A percentile compares a stretch with the other conserved stretches of the same genome.
These are phyloP conservation scores for Spilarctia lutea DNA, from an alignment of 2,888 invertebrate genomes.

Conservation along the genomic window DNA sequence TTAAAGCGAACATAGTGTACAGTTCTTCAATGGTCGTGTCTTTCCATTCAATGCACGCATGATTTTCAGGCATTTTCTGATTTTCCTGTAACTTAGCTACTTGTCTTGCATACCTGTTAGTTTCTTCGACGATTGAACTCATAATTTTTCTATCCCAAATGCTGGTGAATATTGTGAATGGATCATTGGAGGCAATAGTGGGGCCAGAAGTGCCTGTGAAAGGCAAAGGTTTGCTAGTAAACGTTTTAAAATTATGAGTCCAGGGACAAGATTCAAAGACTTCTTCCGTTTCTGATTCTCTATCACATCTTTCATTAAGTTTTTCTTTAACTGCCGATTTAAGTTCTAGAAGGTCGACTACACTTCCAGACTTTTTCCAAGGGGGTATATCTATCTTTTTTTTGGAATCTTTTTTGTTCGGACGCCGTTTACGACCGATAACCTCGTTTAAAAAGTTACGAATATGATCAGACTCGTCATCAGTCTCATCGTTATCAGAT, in stretches of 20 bases:
- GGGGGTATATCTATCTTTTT: background rate
- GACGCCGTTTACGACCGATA: background rate
- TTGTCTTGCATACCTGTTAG: conserved; percentile 15
- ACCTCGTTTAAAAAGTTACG: background rate
- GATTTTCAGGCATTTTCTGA: background rate
- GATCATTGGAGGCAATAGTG: conserved; percentile 8
- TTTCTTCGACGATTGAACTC: conserved; percentile 11
- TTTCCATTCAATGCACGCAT: conserved; percentile 3
- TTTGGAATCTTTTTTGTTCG: background rate
- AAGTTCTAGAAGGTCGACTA: background rate
- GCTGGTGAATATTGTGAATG: conserved; percentile 8
- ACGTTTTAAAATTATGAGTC: conserved; percentile 6
- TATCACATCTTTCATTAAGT: background rate
- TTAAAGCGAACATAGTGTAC: conserved; percentile 6
- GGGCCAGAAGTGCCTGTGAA: conserved; percentile 11
- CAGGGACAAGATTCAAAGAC: background rate
- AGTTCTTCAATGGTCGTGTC: conserved; percentile 13
- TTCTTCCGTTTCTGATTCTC: background rate
- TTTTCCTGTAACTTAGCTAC: background rate
- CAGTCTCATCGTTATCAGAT: background rate
- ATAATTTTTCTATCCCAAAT: conserved; percentile 20
- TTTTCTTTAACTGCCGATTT: background rate
- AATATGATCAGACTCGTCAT: background rate
- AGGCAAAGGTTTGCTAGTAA: conserved; percentile 2
- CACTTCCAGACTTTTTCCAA: background rate